Conservation (phyloP, 2,113 vertebrate genomes). For the Todiramphus chloris region DNA sequence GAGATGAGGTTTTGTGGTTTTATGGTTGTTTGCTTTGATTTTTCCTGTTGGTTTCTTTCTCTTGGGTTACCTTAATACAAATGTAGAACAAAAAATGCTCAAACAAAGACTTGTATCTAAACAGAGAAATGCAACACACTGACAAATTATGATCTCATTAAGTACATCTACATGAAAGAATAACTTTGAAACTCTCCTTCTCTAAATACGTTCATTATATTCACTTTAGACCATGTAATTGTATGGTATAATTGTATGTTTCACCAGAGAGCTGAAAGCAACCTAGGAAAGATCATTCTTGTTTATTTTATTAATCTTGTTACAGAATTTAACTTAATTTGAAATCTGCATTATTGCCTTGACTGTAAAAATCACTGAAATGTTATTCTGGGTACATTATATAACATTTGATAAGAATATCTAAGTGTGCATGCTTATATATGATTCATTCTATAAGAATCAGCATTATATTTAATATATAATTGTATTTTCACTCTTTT, state of each 20-base stretch:
- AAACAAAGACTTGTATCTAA: conserved; percentile 45
- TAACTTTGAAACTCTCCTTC: neutral
- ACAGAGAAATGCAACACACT: conserved; percentile 13
- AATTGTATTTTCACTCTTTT: neutral
- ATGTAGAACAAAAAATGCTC: conserved; percentile 14
- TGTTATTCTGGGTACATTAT: neutral
- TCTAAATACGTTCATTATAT: neutral
- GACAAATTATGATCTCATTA: conserved; percentile 41
- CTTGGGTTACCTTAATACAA: conserved; percentile 40
- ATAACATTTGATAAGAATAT: neutral
- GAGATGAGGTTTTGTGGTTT: neutral
- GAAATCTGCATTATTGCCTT: neutral
- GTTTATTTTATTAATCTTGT: neutral
- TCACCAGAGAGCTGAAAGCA: neutral
- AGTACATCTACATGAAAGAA: neutral
- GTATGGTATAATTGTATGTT: neutral
- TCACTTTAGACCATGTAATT: conserved; percentile 11
- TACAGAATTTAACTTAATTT: conserved; percentile 2
- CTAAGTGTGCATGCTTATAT: neutral
- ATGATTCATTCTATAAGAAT: neutral
- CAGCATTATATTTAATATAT: neutral
- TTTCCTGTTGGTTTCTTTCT: neutral
- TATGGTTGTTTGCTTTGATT: neutral
- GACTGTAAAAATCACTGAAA: neutral
- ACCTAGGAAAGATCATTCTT: neutral